Percentiles rank a stretch among this genome's conserved stretches.
phyloP scores from a whole-genome alignment of 2,797 vertebrate species.

The Cyprinella venusta region DNA sequence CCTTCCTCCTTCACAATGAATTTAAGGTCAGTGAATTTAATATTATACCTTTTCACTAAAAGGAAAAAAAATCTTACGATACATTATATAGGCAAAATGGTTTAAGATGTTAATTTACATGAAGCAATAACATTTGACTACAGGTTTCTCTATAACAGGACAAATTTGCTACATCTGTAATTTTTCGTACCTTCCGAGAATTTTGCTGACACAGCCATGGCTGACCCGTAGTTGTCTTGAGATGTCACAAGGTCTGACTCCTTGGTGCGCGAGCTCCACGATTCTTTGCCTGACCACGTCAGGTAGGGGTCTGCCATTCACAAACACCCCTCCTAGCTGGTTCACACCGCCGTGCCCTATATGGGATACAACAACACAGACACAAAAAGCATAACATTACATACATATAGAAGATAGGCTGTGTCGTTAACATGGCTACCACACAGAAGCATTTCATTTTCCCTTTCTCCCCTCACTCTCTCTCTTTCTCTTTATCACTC shows the following conservation, averaged over 20 bases:
- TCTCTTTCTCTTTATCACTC: conserved; percentile 40
- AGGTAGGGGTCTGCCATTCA: conserved; percentile 98
- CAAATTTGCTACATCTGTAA: conserved; percentile 57
- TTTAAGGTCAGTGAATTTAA: conserved; percentile 41
- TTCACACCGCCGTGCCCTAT: conserved; percentile 99
- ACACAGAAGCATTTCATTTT: conserved; percentile 25
- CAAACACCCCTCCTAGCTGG: conserved; percentile 99
- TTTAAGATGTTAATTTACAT: not conserved
- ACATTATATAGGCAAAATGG: conserved; percentile 1
- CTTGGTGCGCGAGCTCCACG: conserved; percentile 98
- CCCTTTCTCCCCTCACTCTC: conserved; percentile 27
- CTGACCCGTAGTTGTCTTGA: conserved; percentile 98
- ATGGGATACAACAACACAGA: conserved; percentile 89
- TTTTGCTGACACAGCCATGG: conserved; percentile 99
- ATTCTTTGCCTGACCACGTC: conserved; percentile 99
- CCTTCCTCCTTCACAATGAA: conserved; percentile 38
- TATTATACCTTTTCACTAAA: conserved; percentile 46
- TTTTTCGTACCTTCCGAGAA: conserved; percentile 93
- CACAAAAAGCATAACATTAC: conserved; percentile 85
- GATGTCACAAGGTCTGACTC: conserved; percentile 98
- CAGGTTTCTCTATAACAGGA: conserved; percentile 15
- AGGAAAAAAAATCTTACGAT: conserved; percentile 11
- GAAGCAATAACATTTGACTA: conserved; percentile 21
- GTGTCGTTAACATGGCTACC: conserved; percentile 12
- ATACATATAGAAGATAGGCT: conserved; percentile 75